Conservation (phyloP, 2,888 invertebrate species). For the Eurytoma californica region DNA sequence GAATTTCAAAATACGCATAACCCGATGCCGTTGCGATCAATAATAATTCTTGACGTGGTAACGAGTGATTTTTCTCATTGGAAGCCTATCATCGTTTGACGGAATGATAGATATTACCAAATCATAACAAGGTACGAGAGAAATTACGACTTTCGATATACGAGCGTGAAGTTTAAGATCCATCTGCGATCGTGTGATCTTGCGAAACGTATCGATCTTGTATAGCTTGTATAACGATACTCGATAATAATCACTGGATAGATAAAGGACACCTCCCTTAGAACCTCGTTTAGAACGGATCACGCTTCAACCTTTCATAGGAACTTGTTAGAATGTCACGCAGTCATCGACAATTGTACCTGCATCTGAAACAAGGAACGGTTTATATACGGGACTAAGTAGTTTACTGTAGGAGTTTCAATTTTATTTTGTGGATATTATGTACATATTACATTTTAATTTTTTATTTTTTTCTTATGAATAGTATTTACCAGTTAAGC, state of each 20-base stretch:
- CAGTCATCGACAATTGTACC: too few relatives aligned
- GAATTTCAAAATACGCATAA: background rate
- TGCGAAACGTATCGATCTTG: constrained; percentile 5
- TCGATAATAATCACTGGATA: background rate
- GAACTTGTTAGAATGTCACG: too few relatives aligned
- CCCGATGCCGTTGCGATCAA: background rate
- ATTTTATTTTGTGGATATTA: too few relatives aligned
- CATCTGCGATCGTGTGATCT: constrained; percentile 9
- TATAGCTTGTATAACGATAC: constrained; percentile 1
- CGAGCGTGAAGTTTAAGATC: background rate
- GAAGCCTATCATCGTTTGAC: background rate
- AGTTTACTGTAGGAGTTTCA: too few relatives aligned
- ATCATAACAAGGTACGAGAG: constrained; percentile 18
- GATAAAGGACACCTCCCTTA: constrained; percentile 11
- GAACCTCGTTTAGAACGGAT: constrained; percentile 5
- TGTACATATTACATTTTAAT: too few relatives aligned
- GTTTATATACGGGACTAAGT: too few relatives aligned
- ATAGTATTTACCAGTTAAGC: too few relatives aligned
- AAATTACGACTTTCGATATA: background rate
- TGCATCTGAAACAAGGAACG: too few relatives aligned
- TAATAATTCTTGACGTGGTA: background rate
- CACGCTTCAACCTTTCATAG: background rate
- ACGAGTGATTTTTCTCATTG: constrained; percentile 2
- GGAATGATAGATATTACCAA: background rate
- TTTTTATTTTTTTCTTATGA: too few relatives aligned